Evolutionary conservation across 2,888 invertebrate species (phyloP), one percentile per base, ranked within the genome.

Genomic region (Thysanoteuthis rhombus): DNA sequence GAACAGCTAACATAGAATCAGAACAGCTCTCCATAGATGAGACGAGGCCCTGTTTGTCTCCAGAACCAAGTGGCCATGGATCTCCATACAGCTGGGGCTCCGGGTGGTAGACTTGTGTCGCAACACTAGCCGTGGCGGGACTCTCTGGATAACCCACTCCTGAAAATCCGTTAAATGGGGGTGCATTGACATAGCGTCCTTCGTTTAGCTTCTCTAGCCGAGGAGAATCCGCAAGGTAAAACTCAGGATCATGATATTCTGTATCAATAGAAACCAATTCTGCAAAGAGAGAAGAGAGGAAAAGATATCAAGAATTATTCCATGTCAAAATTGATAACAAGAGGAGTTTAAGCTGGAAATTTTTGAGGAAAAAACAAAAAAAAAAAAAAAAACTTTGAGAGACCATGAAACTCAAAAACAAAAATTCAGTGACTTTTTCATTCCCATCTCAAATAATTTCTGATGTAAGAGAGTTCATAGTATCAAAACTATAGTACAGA

Each of bases 191-290:
- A 42, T 93, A 52, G 8, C 42, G 42, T 38, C 92, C 52, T 36
- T 93, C 89, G 58, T 93, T 42, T 93, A 36, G 89, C 36, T 90
- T 89, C 90, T 94, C 94, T 36, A 92, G 93, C 22, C 94, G 94
- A 75, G 95, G 96, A 28, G 94, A 94, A 47, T 95, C 94, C 1
- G 95, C 94, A 16, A 95, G 93, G 93, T 95, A 95, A 90, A 95
- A 95, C 90, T 96, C 96, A 1, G 96, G 96, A 94, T 96, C 96
- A 93, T 95, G 96, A 93, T 96, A 96, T 94, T 96, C 96, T 36
- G 96, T 96, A 94, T 96, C 96, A 94, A 96, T 94, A 28, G 96
- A 95, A 93, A 96, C 95, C 94, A 96, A 94, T 94, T 96, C 96
- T 96, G 94, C 28, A 94, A 91, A 40, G 3, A 28, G n/a, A 40